phyloP scores from a whole-genome alignment of 2,888 invertebrate genomes.

The Stratiomys singularior region DNA sequence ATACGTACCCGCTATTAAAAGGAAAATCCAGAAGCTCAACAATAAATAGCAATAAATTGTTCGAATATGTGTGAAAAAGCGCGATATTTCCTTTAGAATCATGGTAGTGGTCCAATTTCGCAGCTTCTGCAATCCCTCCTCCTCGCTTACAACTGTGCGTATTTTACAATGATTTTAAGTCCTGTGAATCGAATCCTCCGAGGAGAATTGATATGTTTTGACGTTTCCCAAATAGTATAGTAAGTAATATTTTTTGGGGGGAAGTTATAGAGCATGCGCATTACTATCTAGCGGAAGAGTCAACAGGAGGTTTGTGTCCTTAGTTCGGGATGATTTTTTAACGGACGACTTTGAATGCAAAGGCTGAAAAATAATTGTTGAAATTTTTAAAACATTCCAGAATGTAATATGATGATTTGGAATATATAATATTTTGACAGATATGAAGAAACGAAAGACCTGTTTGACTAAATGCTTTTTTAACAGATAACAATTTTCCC shows the following conservation, averaged over 20 bases:
- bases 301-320: no score
- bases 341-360: no score
- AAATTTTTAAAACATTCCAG: no score
- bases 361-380: no score
- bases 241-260: conserved; percentile 2
- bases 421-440: no score
- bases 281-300: background rate
- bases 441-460: no score
- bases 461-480: no score
- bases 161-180: conserved; percentile 1
- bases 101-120: conserved; percentile 52
- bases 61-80: conserved; percentile 76
- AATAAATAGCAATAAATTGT: conserved; percentile 85
- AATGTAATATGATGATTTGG: no score
- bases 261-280: conserved; percentile 5
- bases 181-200: conserved; percentile 9
- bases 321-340: no score
- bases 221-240: background rate
- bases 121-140: conserved; percentile 27
- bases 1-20: conserved; percentile 76
- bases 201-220: conserved; percentile 8
- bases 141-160: conserved; percentile 23
- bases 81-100: conserved; percentile 69
- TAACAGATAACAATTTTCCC: no score
- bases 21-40: conserved; percentile 83